Evolutionary conservation across 2,113 vertebrate species (phyloP).

Genomic region (Cervus canadensis): DNA sequence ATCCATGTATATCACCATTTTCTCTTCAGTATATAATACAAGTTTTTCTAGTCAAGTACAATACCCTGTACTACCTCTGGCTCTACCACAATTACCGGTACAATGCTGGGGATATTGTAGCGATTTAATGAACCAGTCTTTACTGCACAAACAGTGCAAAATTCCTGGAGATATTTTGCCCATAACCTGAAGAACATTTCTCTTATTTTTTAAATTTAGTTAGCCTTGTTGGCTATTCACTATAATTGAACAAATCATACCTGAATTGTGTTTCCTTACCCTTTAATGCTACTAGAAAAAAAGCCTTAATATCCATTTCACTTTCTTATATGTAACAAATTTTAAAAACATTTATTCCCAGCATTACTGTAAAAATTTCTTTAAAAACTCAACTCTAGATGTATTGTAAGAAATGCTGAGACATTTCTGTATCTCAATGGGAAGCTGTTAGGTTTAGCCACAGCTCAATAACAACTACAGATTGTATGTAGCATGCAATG

Average conservation of each 20-base stretch:
- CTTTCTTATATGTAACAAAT: neutral
- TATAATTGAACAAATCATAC: conserved; percentile 10
- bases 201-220: neutral
- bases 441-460: neutral
- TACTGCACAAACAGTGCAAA: neutral
- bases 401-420: neutral
- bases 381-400: neutral
- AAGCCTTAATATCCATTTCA: neutral
- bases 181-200: neutral
- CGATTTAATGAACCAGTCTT: neutral
- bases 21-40: neutral
- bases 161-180: neutral
- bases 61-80: neutral
- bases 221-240: neutral
- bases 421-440: neutral
- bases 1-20: neutral
- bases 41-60: neutral
- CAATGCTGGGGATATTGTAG: neutral
- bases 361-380: neutral
- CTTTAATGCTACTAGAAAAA: neutral
- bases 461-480: neutral
- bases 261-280: neutral
- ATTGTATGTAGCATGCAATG: neutral
- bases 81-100: neutral
- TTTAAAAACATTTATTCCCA: neutral